A percentile compares a stretch with the other conserved stretches of the same genome.
phyloP scores from a whole-genome alignment of 2,888 invertebrate genomes.

The Criorhina ranunculi region DNA sequence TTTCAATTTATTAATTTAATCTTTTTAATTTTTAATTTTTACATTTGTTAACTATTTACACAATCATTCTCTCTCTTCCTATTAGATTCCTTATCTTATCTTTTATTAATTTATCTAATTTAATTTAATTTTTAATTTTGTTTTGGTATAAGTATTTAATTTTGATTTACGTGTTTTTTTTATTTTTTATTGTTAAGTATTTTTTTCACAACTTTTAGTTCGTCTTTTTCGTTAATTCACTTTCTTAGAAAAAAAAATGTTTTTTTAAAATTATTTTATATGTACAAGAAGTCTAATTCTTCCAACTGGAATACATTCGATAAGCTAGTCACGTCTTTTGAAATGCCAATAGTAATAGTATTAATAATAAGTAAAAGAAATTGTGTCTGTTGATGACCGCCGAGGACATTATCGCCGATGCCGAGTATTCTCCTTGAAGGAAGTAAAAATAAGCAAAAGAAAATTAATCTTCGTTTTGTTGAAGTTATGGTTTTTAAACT shows the following conservation, averaged over 20 bases:
- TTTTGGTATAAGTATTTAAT: conserved; percentile 52
- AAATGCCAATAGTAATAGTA: conserved; percentile 78
- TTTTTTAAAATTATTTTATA: conserved; percentile 26
- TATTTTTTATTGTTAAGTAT: conserved; percentile 45
- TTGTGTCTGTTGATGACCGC: conserved; percentile 77
- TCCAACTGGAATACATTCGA: conserved; percentile 70
- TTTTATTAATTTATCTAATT: conserved; percentile 32
- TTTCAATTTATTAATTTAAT: conserved; percentile 54
- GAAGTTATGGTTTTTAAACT: conserved; percentile 78
- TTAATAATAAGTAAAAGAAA: conserved; percentile 78
- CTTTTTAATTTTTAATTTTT: conserved; percentile 47
- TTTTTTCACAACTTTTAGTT: conserved; percentile 68
- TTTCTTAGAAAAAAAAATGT: conserved; percentile 52
- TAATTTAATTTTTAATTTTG: conserved; percentile 34
- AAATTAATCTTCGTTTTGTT: conserved; percentile 28
- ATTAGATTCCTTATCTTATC: conserved; percentile 26
- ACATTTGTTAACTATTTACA: conserved; percentile 74
- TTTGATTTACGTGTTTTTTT: conserved; percentile 60
- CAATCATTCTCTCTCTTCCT: conserved; percentile 18
- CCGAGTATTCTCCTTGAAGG: conserved; percentile 84
- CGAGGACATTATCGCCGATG: conserved; percentile 84
- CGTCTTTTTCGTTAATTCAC: conserved; percentile 50
- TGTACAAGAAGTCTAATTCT: conserved; percentile 67
- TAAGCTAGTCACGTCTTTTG: conserved; percentile 81
- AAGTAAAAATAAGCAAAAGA: conserved; percentile 13